Conservation (phyloP, 2,797 vertebrate species). For the Danio aesculapii region DNA sequence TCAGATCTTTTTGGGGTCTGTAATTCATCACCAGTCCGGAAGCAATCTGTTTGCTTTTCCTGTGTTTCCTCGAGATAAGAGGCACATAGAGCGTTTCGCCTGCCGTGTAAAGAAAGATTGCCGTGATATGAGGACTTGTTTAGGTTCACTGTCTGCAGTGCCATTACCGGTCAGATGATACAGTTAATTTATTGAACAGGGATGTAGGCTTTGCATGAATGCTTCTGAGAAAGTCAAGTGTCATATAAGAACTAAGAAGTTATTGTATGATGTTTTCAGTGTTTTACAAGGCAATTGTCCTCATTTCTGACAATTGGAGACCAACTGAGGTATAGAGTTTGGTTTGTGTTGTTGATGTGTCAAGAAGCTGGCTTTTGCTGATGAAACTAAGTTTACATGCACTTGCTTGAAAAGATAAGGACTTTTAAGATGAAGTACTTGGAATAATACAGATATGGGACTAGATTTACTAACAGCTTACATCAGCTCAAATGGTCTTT, state of each 20-base stretch:
- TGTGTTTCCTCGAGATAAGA: slow-evolving; percentile 44
- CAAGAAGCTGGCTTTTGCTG: no score
- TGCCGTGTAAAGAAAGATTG: slow-evolving; percentile 31
- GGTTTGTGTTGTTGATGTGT: no score
- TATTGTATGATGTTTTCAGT: neutral
- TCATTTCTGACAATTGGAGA: no score
- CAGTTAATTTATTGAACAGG: slow-evolving; percentile 19
- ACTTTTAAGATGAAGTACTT: no score
- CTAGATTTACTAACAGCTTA: no score
- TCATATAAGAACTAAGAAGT: neutral
- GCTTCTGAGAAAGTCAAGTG: slow-evolving; percentile 2
- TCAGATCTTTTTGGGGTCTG: slow-evolving; percentile 41
- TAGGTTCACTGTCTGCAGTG: slow-evolving; percentile 34
- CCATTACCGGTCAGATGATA: slow-evolving; percentile 28
- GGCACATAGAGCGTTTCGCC: slow-evolving; percentile 8
- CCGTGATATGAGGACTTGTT: slow-evolving; percentile 38
- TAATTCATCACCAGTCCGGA: slow-evolving; percentile 43
- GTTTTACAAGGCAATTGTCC: neutral
- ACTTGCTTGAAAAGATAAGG: no score
- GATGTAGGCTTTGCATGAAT: neutral
- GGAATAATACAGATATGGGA: no score
- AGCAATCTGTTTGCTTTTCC: slow-evolving; percentile 47
- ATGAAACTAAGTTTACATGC: no score
- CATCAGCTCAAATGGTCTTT: no score
- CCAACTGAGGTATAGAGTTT: no score